phyloP scores from a whole-genome alignment of 1,140 invertebrate genomes.

The Bombyx mandarina region DNA sequence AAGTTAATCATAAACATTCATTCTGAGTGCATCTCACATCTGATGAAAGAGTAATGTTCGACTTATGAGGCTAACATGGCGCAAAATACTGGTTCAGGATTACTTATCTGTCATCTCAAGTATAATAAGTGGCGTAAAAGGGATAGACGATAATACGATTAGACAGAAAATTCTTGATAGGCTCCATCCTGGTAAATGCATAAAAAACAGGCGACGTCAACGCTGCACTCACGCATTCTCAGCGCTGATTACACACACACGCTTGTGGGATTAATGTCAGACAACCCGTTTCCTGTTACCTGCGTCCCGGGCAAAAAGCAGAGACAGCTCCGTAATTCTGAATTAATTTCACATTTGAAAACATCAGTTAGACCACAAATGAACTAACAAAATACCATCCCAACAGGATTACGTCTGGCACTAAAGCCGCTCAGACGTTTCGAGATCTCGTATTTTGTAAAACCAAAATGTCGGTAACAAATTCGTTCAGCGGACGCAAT shows the following conservation, averaged over 20 bases:
- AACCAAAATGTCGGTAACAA: constrained; percentile 57
- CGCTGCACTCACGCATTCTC: constrained; percentile 28
- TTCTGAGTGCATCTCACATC: constrained; percentile 32
- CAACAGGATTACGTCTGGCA: constrained; percentile 13
- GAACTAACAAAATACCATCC: constrained; percentile 1
- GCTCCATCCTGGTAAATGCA: constrained; percentile 23
- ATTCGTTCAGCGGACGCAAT: constrained; percentile 53
- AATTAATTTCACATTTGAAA: constrained; percentile 57
- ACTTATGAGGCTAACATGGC: constrained; percentile 17
- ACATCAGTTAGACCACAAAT: constrained; percentile 11
- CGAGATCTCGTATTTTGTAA: constrained; percentile 56
- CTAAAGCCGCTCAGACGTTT: constrained; percentile 34
- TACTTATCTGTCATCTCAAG: constrained; percentile 19
- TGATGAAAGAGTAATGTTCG: constrained; percentile 30
- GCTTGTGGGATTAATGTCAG: constrained; percentile 45
- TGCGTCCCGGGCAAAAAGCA: constrained; percentile 52
- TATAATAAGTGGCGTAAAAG: constrained; percentile 14
- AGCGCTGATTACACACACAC: constrained; percentile 26
- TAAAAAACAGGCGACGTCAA: constrained; percentile 40
- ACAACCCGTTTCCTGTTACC: constrained; percentile 64
- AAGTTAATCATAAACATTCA: constrained; percentile 52
- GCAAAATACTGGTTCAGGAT: constrained; percentile 9
- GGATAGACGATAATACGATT: constrained; percentile 28
- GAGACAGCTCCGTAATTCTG: constrained; percentile 44
- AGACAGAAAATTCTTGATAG: constrained; percentile 34